Percentiles rank a stretch among this genome's conserved stretches.
phyloP scores from a whole-genome alignment of 2,888 invertebrate genomes.

The Julus scanicus region DNA sequence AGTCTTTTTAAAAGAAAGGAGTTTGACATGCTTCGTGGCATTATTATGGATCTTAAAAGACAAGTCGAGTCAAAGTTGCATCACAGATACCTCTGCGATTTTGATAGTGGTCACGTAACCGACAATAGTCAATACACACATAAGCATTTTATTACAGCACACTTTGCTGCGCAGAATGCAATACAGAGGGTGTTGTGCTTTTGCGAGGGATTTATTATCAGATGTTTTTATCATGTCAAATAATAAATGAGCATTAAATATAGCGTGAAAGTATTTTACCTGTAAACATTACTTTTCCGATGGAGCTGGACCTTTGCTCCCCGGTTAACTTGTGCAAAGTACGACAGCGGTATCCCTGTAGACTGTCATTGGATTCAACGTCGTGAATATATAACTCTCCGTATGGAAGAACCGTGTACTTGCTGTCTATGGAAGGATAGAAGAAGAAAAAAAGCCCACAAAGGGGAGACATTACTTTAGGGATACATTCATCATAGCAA shows the following conservation, averaged over 20 bases:
- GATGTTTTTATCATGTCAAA: background rate
- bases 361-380: constrained; percentile 93
- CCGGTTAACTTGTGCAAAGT: constrained; percentile 93
- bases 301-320: constrained; percentile 90
- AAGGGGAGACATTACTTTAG: constrained; percentile 30
- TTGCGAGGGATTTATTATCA: background rate
- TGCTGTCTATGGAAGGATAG: constrained; percentile 77
- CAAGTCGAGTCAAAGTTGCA: background rate
- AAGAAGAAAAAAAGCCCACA: constrained; percentile 51
- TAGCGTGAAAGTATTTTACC: constrained; percentile 72
- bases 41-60: no score
- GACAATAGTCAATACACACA: no score
- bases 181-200: background rate
- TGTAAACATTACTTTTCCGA: constrained; percentile 93
- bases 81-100: background rate
- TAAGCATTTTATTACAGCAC: no score
- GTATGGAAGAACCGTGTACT: constrained; percentile 92
- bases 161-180: background rate
- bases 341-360: constrained; percentile 92
- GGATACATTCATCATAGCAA: constrained; percentile 24
- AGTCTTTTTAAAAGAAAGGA: background rate
- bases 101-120: background rate
- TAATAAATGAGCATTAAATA: constrained; percentile 1
- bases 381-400: constrained; percentile 95
- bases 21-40: no score